Evolutionary conservation across 2,113 vertebrate species (phyloP).

Genomic region (Paracanthobrama guichenoti): DNA sequence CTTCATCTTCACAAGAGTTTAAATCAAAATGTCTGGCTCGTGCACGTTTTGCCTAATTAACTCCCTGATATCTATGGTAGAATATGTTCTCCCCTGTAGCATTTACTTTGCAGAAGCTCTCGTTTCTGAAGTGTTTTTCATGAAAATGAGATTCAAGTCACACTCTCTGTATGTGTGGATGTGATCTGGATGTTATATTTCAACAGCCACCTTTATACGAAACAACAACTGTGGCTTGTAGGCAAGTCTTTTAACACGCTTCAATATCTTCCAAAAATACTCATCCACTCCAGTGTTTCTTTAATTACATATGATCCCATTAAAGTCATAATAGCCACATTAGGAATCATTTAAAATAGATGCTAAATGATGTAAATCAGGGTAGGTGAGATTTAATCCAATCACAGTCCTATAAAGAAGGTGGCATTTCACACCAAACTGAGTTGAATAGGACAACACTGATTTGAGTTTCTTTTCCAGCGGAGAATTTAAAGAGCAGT

Average conservation of each 20-base stretch:
- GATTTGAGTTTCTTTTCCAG: neutral
- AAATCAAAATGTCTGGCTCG: constrained; percentile 12
- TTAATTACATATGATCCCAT: neutral
- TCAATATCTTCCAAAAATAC: constrained; percentile 1
- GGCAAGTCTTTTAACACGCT: neutral
- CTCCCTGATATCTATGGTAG: neutral
- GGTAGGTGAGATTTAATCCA: neutral
- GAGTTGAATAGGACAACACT: neutral
- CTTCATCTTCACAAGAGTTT: neutral
- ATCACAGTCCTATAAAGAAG: neutral
- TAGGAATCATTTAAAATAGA: neutral
- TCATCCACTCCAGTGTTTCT: neutral
- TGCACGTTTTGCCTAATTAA: constrained; percentile 24
- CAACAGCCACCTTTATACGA: constrained; percentile 12
- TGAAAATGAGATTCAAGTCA: constrained; percentile 43
- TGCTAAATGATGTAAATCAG: neutral
- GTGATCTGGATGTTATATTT: constrained; percentile 39
- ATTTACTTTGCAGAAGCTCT: constrained; percentile 22
- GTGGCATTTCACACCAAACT: neutral
- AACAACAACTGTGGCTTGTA: neutral
- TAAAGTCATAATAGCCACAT: neutral
- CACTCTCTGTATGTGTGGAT: constrained; percentile 33
- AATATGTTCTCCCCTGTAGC: constrained; percentile 36
- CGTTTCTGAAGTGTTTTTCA: constrained; percentile 32
- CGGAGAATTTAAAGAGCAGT: neutral